Percentiles rank a stretch among this genome's conserved stretches.
Evolutionary conservation across 2,113 vertebrate species (phyloP).

Genomic region (Rousettus leschenaultii): DNA sequence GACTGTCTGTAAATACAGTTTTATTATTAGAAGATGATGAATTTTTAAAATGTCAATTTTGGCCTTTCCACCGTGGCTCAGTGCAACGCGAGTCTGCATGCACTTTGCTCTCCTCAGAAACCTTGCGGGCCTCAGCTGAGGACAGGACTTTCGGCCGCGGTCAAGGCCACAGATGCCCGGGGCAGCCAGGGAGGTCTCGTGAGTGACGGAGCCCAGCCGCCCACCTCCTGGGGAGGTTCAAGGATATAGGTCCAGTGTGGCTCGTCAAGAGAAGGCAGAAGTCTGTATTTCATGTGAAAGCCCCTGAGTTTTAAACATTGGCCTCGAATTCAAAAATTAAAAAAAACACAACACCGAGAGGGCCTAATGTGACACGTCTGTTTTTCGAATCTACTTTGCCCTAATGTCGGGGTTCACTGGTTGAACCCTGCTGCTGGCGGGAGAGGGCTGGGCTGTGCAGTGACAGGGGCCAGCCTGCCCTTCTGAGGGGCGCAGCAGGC

Average conservation of each 20-base stretch:
- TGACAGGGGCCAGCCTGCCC: background rate
- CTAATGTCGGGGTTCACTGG: rapidly evolving
- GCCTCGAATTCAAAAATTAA: background rate
- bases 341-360: background rate
- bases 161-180: background rate
- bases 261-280: background rate
- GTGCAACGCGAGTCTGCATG: background rate
- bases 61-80: background rate
- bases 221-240: background rate
- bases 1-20: conserved; percentile 48
- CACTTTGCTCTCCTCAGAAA: background rate
- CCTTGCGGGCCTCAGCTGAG: background rate
- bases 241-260: rapidly evolving
- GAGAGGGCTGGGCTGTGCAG: background rate
- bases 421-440: rapidly evolving
- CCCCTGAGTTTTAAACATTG: background rate
- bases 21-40: conserved; percentile 67
- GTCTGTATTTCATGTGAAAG: background rate
- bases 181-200: background rate
- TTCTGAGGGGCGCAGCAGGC: background rate
- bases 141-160: rapidly evolving
- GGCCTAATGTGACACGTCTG: background rate
- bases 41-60: conserved; percentile 68
- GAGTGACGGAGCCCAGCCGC: background rate
- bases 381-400: no score